Evolutionary conservation across 2,797 vertebrate genomes (phyloP), one percentile per base, ranked within the genome.

Genomic region (Tolypeutes matacus): DNA sequence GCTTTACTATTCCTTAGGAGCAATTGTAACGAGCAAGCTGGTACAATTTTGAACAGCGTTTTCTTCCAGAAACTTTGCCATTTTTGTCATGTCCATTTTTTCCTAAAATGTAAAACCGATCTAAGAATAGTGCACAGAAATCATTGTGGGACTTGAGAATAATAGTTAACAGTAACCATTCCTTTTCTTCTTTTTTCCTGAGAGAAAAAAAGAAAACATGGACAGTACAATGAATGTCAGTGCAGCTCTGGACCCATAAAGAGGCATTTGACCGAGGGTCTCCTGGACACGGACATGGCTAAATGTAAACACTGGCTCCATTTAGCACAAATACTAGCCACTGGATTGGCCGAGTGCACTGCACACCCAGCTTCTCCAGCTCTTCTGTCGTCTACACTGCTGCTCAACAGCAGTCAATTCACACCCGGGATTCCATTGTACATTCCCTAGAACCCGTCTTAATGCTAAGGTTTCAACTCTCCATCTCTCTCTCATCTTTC

Each of bases 311-410:
- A 36, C 3, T 77, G 58, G 31, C 21, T 69, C 31, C 0, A 1
- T 2, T 20, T 27, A 34, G n/a, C 11, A 5, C 9, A 25, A 4
- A 15, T 21, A 4, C 20, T 9, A 2, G 62, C 56, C 3, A 1
- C 1, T 42, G 39, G 36, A 36, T 1, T 11, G 6, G 27, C 14
- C 1, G 73, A 2, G 17, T n/a, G 4, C 31, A 15, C 7, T 2
- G 13, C 11, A 2, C 2, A 12, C 21, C 31, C n/a, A 5, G 53
- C 36, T 12, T 0, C 7, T 36, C 42, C 5, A 18, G 5, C 3
- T 27, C 5, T 31, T 7, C 39, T 31, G 13, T n/a, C 21, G 25
- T 20, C 51, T 13, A 3, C 27, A 7, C 1, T 0, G 7, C 11
- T 31, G 1, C 36, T 17, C 64, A 67, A 18, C 31, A 67, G 4